Conservation (phyloP, 1,140 invertebrate genomes). For the Gonioctena quinquepunctata region DNA sequence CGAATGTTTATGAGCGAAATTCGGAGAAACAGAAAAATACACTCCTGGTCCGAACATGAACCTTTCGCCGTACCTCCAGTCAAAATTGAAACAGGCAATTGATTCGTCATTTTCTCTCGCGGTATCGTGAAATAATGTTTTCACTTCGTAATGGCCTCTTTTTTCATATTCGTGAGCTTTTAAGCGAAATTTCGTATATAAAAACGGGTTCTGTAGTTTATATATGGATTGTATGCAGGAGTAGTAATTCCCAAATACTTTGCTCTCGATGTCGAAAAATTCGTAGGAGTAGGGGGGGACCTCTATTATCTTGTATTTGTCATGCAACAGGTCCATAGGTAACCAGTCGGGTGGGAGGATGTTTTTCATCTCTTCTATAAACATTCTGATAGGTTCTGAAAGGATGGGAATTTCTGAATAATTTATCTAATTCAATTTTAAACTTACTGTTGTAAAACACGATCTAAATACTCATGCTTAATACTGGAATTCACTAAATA, state of each 20-base stretch:
- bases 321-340: constrained; percentile 12
- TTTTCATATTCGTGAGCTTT: constrained; percentile 25
- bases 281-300: constrained; percentile 10
- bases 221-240: constrained; percentile 11
- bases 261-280: constrained; percentile 2
- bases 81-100: constrained; percentile 30
- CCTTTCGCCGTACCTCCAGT: constrained; percentile 31
- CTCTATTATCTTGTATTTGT: constrained; percentile 13
- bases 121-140: constrained; percentile 30
- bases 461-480: too few relatives aligned
- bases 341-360: constrained; percentile 15
- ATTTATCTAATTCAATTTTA: too few relatives aligned
- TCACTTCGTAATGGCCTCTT: constrained; percentile 14
- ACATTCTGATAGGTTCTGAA: constrained; percentile 13
- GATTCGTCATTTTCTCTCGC: constrained; percentile 21
- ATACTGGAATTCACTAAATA: too few relatives aligned
- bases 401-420: too few relatives aligned
- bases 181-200: constrained; percentile 26
- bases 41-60: constrained; percentile 36
- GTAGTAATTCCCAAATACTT: constrained; percentile 5
- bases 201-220: constrained; percentile 31
- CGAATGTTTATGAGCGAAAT: constrained; percentile 26
- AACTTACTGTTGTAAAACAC: too few relatives aligned
- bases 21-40: constrained; percentile 28
- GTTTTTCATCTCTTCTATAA: constrained; percentile 16